A percentile compares a stretch with the other conserved stretches of the same genome.
Conservation (phyloP, 2,888 invertebrate genomes). For the Urechis unicinctus region DNA sequence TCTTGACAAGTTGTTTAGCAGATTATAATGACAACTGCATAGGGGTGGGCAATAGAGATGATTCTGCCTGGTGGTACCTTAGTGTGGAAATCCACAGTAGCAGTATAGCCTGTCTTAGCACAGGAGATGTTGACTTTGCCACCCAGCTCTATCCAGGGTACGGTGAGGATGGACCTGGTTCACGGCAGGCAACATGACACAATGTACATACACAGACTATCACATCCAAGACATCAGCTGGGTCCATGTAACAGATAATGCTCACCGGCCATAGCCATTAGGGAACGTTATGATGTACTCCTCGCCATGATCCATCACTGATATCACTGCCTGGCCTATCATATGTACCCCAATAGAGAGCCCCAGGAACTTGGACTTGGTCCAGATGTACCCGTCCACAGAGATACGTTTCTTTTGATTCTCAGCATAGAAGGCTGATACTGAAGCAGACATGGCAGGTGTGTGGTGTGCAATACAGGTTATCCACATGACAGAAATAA, state of each 20-base stretch:
- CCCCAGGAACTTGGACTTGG: slow-evolving; percentile 97
- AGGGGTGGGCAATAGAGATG: neutral
- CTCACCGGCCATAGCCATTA: slow-evolving; percentile 88
- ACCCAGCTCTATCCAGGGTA: slow-evolving; percentile 98
- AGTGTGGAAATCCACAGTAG: slow-evolving; percentile 89
- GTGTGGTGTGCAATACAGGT: no score
- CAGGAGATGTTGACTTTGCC: slow-evolving; percentile 86
- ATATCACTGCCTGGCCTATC: slow-evolving; percentile 89
- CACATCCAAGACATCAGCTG: no score
- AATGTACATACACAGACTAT: neutral
- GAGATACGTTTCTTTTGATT: slow-evolving; percentile 82
- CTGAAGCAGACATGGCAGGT: slow-evolving; percentile 50
- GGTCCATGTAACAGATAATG: no score
- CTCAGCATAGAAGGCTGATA: slow-evolving; percentile 98
- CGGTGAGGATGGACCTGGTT: slow-evolving; percentile 83
- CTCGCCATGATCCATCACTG: slow-evolving; percentile 80
- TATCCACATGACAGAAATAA: neutral
- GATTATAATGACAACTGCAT: neutral
- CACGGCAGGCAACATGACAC: neutral
- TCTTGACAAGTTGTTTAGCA: neutral
- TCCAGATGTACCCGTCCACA: slow-evolving; percentile 95
- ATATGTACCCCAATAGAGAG: slow-evolving; percentile 85
- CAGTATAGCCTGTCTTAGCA: slow-evolving; percentile 85
- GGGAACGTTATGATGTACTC: slow-evolving; percentile 95
- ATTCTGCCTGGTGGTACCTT: slow-evolving; percentile 56